phyloP scores from a whole-genome alignment of 64 coral and sea anemone species.

The Porites lutea region DNA sequence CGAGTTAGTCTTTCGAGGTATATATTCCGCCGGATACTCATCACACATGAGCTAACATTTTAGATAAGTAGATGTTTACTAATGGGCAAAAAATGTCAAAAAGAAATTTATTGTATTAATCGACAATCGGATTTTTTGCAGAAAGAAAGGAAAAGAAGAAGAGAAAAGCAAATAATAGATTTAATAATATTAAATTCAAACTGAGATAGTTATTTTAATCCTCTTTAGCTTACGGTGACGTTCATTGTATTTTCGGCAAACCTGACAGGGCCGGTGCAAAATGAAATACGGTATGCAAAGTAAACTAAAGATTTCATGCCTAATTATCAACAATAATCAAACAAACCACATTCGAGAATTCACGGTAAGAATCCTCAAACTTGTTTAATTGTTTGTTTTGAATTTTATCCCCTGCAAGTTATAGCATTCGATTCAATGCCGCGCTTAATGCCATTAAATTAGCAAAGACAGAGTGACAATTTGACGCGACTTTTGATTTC shows the following conservation, averaged over 20 bases:
- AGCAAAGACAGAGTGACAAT: not conserved
- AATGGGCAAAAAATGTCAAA: not conserved
- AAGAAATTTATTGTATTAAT: not conserved
- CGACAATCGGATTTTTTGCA: too few species aligned
- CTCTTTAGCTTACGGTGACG: not conserved
- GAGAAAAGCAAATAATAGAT: not conserved
- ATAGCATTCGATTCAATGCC: not conserved
- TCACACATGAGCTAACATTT: too few species aligned
- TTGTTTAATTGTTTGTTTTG: not conserved
- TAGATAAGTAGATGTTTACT: not conserved
- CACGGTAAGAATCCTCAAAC: too few species aligned
- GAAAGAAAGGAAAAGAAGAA: not conserved
- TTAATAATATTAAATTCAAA: not conserved
- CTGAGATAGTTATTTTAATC: not conserved
- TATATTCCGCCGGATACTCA: too few species aligned
- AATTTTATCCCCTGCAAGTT: not conserved
- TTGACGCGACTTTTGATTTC: not conserved
- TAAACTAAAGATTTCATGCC: not conserved
- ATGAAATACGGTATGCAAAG: not conserved
- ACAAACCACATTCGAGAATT: not conserved
- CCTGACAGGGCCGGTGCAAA: not conserved
- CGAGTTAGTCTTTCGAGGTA: too few species aligned
- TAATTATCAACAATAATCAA: not conserved
- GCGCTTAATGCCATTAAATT: not conserved
- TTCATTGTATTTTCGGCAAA: not conserved